These are phyloP conservation scores for Acanthosoma haemorrhoidale DNA, from an alignment of 2,888 invertebrate genomes.

Conservation along the genomic window DNA sequence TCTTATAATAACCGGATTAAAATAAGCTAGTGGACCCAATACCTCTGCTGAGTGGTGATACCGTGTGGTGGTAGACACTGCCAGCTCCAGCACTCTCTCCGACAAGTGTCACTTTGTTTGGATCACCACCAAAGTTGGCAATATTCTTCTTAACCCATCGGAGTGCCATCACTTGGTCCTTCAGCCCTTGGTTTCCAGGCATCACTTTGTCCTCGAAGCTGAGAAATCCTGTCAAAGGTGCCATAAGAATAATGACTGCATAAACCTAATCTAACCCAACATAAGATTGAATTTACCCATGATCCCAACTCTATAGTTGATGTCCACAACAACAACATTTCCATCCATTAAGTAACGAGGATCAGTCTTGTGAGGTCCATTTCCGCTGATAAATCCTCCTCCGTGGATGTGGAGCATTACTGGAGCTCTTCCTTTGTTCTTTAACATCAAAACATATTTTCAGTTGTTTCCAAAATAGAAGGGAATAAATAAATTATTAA, in stretches of 20 bases:
- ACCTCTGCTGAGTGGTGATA: constrained; percentile 9
- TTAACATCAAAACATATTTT: background rate
- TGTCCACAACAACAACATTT: constrained; percentile 30
- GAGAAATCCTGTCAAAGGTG: background rate
- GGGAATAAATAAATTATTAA: no score
- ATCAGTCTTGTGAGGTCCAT: constrained; percentile 6
- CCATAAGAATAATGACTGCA: background rate
- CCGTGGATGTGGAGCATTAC: constrained; percentile 44
- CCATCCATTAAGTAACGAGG: constrained; percentile 31
- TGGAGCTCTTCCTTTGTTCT: constrained; percentile 22
- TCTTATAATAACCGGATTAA: no score
- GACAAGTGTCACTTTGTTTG: background rate
- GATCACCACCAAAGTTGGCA: background rate
- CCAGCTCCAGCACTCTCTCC: constrained; percentile 14
- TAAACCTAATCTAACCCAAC: background rate
- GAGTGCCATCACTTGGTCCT: constrained; percentile 16
- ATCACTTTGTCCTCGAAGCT: background rate
- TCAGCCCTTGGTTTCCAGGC: constrained; percentile 19
- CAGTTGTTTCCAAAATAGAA: no score
- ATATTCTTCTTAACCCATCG: constrained; percentile 11
- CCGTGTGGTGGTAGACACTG: constrained; percentile 7
- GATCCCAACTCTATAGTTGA: constrained; percentile 29
- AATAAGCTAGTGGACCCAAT: no score
- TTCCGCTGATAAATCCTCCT: constrained; percentile 39
- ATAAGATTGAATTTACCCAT: constrained; percentile 24